These are phyloP conservation scores for Netelia inedita DNA, from an alignment of 2,888 invertebrate genomes.

Conservation along the genomic window DNA sequence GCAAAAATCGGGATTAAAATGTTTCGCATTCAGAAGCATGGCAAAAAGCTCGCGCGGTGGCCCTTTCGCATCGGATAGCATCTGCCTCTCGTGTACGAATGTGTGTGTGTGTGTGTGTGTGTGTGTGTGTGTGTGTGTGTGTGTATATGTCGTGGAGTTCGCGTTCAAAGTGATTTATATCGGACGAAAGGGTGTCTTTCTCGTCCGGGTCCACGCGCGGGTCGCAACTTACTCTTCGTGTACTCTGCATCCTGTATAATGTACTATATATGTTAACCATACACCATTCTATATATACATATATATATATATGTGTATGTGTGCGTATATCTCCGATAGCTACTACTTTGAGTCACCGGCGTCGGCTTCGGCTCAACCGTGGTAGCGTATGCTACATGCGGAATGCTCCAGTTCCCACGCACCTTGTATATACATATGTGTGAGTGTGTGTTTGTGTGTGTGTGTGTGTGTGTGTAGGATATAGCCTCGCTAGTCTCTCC, in stretches of 20 bases:
- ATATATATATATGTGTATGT: conserved; percentile 3
- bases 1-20: too few relatives aligned
- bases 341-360: conserved; percentile 56
- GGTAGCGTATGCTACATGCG: conserved; percentile 65
- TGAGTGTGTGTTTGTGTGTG: background rate
- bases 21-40: background rate
- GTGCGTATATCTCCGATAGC: conserved; percentile 29
- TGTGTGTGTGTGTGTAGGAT: conserved; percentile 22
- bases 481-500: conserved; percentile 13
- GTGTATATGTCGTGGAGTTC: conserved; percentile 19
- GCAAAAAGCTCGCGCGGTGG: conserved; percentile 42
- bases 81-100: conserved; percentile 29
- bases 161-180: conserved; percentile 64
- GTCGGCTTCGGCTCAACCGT: conserved; percentile 49
- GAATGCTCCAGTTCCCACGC: conserved; percentile 83
- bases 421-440: conserved; percentile 56
- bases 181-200: conserved; percentile 58
- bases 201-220: conserved; percentile 59
- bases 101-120: too few relatives aligned
- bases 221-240: conserved; percentile 61
- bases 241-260: conserved; percentile 50
- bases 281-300: conserved; percentile 41
- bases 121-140: background rate
- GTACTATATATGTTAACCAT: conserved; percentile 25
- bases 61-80: conserved; percentile 41